phyloP scores from a whole-genome alignment of 2,113 vertebrate species.

The Sorex araneus region DNA sequence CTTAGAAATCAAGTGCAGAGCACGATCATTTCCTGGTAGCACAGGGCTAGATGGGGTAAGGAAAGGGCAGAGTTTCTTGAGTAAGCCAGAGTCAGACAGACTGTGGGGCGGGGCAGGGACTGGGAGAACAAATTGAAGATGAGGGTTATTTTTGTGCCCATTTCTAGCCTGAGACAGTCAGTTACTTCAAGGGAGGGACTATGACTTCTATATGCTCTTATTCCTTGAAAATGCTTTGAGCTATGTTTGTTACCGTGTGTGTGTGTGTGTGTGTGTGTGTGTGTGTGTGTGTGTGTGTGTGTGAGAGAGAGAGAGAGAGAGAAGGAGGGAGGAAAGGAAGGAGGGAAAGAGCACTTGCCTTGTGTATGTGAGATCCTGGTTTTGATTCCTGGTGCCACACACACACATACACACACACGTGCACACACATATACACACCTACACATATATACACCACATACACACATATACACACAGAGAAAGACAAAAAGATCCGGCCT shows the following conservation, averaged over 20 bases:
- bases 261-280: neutral
- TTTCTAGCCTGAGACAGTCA: neutral
- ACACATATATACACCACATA: too few relatives aligned
- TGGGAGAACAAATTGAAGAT: constrained; percentile 47
- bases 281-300: too few relatives aligned
- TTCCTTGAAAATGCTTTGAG: neutral
- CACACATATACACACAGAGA: neutral
- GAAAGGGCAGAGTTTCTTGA: neutral
- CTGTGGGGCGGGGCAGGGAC: neutral
- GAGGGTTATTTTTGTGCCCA: neutral
- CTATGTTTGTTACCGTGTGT: neutral
- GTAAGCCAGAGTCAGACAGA: neutral
- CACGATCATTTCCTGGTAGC: neutral
- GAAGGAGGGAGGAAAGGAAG: too few relatives aligned
- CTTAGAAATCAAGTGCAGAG: neutral
- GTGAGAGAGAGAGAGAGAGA: too few relatives aligned
- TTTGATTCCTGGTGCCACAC: too few relatives aligned
- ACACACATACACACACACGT: too few relatives aligned
- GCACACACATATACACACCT: too few relatives aligned
- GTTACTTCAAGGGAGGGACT: neutral
- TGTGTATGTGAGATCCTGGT: too few relatives aligned
- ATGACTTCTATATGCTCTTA: neutral
- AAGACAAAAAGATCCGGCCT: constrained; percentile 20
- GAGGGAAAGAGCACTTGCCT: too few relatives aligned
- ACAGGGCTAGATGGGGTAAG: neutral